These are phyloP conservation scores for Drosophila ercepeae DNA, from an alignment of 1,140 invertebrate species.

Conservation along the genomic window DNA sequence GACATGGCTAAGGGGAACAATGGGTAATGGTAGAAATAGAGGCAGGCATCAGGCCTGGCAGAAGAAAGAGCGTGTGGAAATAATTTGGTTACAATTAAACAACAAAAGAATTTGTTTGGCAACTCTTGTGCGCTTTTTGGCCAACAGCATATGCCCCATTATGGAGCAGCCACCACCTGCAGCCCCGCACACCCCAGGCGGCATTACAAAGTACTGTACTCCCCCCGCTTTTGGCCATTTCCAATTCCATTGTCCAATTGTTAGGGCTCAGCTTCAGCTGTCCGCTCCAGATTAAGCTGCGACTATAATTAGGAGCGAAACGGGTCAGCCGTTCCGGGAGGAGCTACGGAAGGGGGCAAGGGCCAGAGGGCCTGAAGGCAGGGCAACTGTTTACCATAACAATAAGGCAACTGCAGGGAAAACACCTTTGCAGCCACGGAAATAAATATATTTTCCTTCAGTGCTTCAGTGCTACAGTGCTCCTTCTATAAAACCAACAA, in stretches of 20 bases:
- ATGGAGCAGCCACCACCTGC: slow-evolving; percentile 34
- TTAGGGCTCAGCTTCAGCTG: slow-evolving; percentile 58
- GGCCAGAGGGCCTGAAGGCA: background rate
- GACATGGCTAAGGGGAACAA: slow-evolving; percentile 43
- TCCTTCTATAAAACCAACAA: slow-evolving; percentile 1
- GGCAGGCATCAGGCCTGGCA: background rate
- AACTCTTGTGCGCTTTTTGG: slow-evolving; percentile 73
- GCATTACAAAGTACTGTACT: slow-evolving; percentile 65
- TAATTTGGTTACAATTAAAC: slow-evolving; percentile 83
- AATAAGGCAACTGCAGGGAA: slow-evolving; percentile 58
- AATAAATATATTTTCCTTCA: background rate
- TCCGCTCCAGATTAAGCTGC: slow-evolving; percentile 76
- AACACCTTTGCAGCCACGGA: slow-evolving; percentile 61
- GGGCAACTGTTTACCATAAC: slow-evolving; percentile 76
- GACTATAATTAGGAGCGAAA: slow-evolving; percentile 71
- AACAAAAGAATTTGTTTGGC: slow-evolving; percentile 83
- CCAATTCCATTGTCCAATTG: slow-evolving; percentile 54
- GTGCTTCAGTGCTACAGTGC: too few species aligned
- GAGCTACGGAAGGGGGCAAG: slow-evolving; percentile 20
- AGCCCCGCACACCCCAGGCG: slow-evolving; percentile 11
- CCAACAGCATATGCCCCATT: slow-evolving; percentile 53
- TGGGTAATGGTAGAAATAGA: slow-evolving; percentile 38
- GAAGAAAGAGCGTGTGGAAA: slow-evolving; percentile 73
- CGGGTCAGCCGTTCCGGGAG: background rate
- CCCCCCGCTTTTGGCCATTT: slow-evolving; percentile 20